A percentile compares a stretch with the other conserved stretches of the same genome.
phyloP scores from a whole-genome alignment of 2,797 vertebrate species.

The Geotrypetes seraphini region DNA sequence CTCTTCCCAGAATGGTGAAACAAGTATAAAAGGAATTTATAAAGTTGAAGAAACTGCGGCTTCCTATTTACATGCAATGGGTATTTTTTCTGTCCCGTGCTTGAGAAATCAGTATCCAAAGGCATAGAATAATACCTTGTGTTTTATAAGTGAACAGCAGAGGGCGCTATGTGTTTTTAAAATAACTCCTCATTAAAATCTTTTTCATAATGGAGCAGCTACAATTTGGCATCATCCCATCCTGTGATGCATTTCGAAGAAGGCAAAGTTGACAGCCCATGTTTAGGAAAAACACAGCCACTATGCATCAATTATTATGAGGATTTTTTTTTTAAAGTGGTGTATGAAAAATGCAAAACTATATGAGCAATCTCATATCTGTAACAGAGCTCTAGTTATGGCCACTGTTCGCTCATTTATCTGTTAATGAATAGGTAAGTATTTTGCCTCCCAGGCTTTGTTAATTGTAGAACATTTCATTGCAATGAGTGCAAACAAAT shows the following conservation, averaged over 20 bases:
- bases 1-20: too few relatives aligned
- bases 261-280: slow-evolving; percentile 1
- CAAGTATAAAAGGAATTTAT: too few relatives aligned
- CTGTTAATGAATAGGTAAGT: slow-evolving; percentile 5
- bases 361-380: not conserved
- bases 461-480: slow-evolving; percentile 1
- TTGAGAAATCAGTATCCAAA: too few relatives aligned
- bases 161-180: slow-evolving; percentile 20
- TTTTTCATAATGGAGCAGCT: not conserved
- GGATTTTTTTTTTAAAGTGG: slow-evolving; percentile 13
- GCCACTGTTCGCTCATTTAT: not conserved
- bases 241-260: slow-evolving; percentile 5
- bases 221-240: not conserved
- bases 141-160: slow-evolving; percentile 10
- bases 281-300: not conserved
- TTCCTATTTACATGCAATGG: too few relatives aligned
- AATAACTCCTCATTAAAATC: not conserved
- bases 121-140: not conserved
- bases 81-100: too few relatives aligned
- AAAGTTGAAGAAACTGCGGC: too few relatives aligned
- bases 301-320: slow-evolving; percentile 5
- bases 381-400: not conserved
- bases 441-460: not conserved
- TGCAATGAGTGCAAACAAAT: slow-evolving; percentile 8
- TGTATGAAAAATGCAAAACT: not conserved